Conservation (phyloP, 2,888 invertebrate species). For the Cephus pygmeus region DNA sequence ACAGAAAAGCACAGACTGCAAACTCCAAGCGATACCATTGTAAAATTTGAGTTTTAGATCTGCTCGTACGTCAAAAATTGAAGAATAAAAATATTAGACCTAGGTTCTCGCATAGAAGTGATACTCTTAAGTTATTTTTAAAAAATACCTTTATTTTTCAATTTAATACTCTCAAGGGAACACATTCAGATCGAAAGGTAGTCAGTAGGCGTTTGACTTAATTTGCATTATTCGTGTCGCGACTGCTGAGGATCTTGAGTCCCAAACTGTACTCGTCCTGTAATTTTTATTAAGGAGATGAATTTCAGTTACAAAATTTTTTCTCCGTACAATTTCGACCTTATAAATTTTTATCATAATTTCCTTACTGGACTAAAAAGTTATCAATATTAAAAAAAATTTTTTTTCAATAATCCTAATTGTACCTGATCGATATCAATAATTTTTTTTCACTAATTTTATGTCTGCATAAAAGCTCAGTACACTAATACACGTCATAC, state of each 20-base stretch:
- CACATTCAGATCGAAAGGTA: background rate
- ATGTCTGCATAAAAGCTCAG: no score
- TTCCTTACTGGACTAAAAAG: no score
- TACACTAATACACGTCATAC: background rate
- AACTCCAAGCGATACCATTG: background rate
- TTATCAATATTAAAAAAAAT: no score
- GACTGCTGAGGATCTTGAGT: background rate
- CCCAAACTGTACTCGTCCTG: background rate
- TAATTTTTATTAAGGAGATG: background rate
- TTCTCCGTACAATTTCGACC: background rate
- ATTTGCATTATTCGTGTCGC: background rate
- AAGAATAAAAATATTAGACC: background rate
- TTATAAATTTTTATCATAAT: background rate
- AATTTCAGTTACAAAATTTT: background rate
- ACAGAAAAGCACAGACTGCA: background rate
- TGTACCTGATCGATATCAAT: no score
- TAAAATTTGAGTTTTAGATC: background rate
- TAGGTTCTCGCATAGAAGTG: background rate
- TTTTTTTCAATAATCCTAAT: background rate
- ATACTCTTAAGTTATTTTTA: background rate
- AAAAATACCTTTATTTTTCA: background rate
- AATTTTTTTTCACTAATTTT: no score
- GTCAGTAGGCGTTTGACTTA: background rate
- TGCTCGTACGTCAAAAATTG: background rate
- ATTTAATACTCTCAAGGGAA: background rate